Percentiles rank a stretch among this genome's conserved stretches.
phyloP scores from a whole-genome alignment of 2,888 invertebrate genomes.

The Plebejus anna region DNA sequence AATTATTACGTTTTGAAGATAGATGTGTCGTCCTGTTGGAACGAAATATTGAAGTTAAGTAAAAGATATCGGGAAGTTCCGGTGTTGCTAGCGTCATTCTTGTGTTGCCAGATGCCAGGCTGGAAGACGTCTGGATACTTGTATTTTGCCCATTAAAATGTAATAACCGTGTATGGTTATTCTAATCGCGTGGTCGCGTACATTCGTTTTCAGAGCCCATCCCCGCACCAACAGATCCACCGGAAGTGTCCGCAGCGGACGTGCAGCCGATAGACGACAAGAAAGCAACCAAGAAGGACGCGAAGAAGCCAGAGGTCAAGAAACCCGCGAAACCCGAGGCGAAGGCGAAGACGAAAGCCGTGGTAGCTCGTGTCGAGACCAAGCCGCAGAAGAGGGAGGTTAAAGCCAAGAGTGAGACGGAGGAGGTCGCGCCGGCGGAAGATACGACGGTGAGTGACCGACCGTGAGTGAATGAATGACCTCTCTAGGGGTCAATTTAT shows the following conservation, averaged over 20 bases:
- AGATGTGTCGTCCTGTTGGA: no score
- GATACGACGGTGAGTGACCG: slow-evolving; percentile 43
- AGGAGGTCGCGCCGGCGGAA: slow-evolving; percentile 35
- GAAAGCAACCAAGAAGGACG: slow-evolving; percentile 41
- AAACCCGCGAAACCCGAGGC: slow-evolving; percentile 43
- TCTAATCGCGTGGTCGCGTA: no score
- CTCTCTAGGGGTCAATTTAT: no score
- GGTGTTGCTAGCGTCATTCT: no score
- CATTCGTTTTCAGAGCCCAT: slow-evolving; percentile 45
- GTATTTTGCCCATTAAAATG: no score
- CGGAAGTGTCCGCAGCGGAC: slow-evolving; percentile 64
- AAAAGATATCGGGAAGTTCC: no score
- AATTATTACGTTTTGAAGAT: no score
- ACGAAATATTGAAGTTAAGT: no score
- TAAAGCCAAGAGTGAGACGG: slow-evolving; percentile 49
- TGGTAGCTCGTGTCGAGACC: slow-evolving; percentile 43
- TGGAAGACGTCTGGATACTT: no score
- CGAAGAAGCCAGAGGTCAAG: slow-evolving; percentile 43
- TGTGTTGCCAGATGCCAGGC: no score
- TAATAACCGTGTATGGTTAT: no score
- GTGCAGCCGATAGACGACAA: slow-evolving; percentile 47
- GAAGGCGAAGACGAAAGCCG: slow-evolving; percentile 43
- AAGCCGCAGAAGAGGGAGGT: slow-evolving; percentile 49
- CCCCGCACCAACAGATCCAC: slow-evolving; percentile 52
- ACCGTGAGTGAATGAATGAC: slow-evolving; percentile 40